Evolutionary conservation across 2,113 vertebrate genomes (phyloP), one percentile per base, ranked within the genome.

Genomic region (Dicaeum eximium): DNA sequence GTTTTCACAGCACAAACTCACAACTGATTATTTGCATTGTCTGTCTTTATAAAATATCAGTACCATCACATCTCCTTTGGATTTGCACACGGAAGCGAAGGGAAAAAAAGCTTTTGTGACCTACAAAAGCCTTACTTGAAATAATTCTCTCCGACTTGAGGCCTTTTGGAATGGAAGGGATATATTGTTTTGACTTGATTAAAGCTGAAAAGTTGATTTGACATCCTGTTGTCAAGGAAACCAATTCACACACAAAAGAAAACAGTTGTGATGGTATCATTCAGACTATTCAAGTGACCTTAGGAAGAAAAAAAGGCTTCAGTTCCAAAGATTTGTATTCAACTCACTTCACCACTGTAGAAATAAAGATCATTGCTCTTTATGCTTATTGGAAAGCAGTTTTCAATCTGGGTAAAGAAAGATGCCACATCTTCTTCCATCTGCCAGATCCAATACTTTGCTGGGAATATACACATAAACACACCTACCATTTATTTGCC

Each of bases 131-230:
- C 84, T 96, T 80, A 88, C 88, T 88, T 97, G 96, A 97, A 97
- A 98, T 96, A 94, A 97, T 96, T 97, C 96, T 92, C 92, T 92
- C 67, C 48, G 92, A 98, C 94, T 96, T 95, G 89, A 94, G 91
- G 96, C 94, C 95, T 95, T 97, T 95, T 96, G 95, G 96, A 97
- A 98, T 95, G 93, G 95, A 97, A 97, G 86, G 94, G 93, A 95
- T 94, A 98, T 97, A 98, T 96, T 95, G 92, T 97, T 95, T 97
- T 98, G 97, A 98, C 94, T 98, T 97, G 97, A 97, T 97, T 98
- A 97, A 97, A 97, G 94, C 95, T 96, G 88, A 95, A 90, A 96
- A 97, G 96, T 96, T 97, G 96, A 98, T 97, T 96, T 97, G 96
- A 95, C 93, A 95, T 95, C 94, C 90, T 97, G 96, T 98, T 90